Percentiles rank a stretch among this genome's conserved stretches.
phyloP scores from a whole-genome alignment of 2,888 invertebrate genomes.

The Folsomia candida region DNA sequence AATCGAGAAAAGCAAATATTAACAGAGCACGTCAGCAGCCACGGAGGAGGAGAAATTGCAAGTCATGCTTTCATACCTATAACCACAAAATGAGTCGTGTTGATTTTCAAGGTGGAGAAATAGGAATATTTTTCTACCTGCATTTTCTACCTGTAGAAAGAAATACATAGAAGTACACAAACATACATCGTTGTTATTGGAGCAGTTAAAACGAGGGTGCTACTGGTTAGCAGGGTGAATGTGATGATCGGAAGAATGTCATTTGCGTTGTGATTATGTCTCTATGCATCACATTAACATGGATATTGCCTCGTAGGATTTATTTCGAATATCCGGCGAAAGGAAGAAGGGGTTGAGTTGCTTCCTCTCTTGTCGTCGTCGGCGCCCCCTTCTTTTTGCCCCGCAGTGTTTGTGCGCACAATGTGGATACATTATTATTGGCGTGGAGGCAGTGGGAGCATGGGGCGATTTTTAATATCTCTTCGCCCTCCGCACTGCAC shows the following conservation, averaged over 20 bases:
- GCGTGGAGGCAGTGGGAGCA: background rate
- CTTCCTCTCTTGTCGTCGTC: background rate
- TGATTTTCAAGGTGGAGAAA: background rate
- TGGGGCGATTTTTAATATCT: constrained; percentile 20
- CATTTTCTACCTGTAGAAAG: background rate
- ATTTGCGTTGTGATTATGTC: background rate
- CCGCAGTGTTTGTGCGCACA: no score
- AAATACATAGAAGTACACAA: no score
- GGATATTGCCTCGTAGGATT: constrained; percentile 38
- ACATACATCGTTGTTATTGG: no score
- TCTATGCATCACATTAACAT: constrained; percentile 32
- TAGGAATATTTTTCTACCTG: background rate
- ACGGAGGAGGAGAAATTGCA: background rate
- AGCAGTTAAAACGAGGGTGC: background rate
- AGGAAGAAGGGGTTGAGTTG: constrained; percentile 4
- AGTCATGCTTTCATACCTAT: background rate
- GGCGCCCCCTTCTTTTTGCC: background rate
- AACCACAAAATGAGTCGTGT: background rate
- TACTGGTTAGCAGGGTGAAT: background rate
- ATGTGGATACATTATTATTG: background rate
- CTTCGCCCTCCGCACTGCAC: no score
- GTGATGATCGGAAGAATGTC: background rate
- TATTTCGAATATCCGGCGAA: constrained; percentile 23
- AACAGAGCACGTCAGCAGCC: background rate
- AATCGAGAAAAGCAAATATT: background rate